Base-by-base conservation (phyloP, 2,113 vertebrate genomes). In the Ctenomys sociabilis region DNA sequence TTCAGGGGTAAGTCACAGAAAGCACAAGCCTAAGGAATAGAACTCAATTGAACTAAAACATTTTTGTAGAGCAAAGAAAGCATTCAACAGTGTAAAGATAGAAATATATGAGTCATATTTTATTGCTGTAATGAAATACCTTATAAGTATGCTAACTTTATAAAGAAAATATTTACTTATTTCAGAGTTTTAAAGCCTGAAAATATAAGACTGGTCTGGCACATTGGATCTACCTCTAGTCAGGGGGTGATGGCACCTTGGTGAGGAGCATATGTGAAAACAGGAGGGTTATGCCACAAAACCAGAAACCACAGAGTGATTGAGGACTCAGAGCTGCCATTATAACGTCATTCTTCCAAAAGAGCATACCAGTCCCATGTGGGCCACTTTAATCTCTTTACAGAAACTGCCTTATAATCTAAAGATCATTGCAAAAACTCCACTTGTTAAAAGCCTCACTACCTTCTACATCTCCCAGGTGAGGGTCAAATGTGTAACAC, bases 351-450 rank as follows among this genome's bases (percentile, higher is more conserved):
- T 3, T 12, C 14, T 19, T 45, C 16, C 7, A 30, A 66, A 63
- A 85, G 61, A 49, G 37, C 16, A 43, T 28, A 84, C 26, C 37
- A 61, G 9, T 45, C 59, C 54, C 61, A 64, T 43, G 59, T 21
- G 8, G 19, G 40, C 4, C 17, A 45, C 16, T 7, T 30, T 64
- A 9, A 6, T 84, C 81, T 26, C 26, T 45, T 28, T 45, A 21
- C 11, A 43, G 26, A 28, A 64, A 1, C 61, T 85, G n/a, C 19
- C 5, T 28, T 59, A 28, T 40, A 2, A 64, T 5, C 14, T 63
- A 84, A 57, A 32, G 4, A 37, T 24, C 26, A 14, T 37, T 1
- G 4, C 0, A 6, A 4, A 21, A 14, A 1, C 17, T 28, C 16
- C 40, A 5, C 82, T 16, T 64, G 13, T 64, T 5, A 64, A 83